phyloP scores from a whole-genome alignment of 2,888 invertebrate genomes.

The Calliphora vomitoria region DNA sequence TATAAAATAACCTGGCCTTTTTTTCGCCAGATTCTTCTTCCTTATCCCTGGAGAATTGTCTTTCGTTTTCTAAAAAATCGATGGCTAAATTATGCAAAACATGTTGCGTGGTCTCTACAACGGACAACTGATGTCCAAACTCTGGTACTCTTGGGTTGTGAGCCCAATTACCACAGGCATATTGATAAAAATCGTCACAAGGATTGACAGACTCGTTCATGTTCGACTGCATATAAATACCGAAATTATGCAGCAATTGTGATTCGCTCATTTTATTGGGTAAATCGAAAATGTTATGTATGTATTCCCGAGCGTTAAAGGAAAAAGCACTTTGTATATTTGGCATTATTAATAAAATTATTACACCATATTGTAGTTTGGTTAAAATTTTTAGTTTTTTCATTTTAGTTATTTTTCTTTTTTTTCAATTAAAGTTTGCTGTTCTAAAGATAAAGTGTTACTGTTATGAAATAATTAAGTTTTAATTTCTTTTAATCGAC shows the following conservation, averaged over 20 bases:
- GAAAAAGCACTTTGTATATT: not conserved
- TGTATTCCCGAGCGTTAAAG: not conserved
- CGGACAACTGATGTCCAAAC: conserved; percentile 76
- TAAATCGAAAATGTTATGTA: conserved; percentile 74
- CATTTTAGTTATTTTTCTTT: not conserved
- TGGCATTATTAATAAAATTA: not conserved
- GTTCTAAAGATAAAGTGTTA: not conserved
- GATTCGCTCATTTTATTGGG: conserved; percentile 75
- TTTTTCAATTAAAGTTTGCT: not conserved
- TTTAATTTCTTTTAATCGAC: too few relatives aligned
- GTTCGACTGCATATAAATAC: conserved; percentile 77
- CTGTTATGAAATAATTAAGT: not conserved
- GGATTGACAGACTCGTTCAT: conserved; percentile 80
- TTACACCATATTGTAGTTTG: not conserved
- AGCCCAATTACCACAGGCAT: conserved; percentile 81
- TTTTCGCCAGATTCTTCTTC: conserved; percentile 74
- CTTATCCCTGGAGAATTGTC: not conserved
- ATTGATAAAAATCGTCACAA: conserved; percentile 81
- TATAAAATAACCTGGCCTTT: conserved; percentile 79
- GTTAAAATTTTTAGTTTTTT: not conserved
- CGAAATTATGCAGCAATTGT: conserved; percentile 79
- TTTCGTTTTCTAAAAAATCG: not conserved
- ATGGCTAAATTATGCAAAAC: not conserved
- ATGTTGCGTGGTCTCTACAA: conserved; percentile 77
- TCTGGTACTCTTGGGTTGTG: conserved; percentile 76